These are phyloP conservation scores for Drosophila sordidula DNA, from an alignment of 2,888 invertebrate genomes.

Conservation along the genomic window DNA sequence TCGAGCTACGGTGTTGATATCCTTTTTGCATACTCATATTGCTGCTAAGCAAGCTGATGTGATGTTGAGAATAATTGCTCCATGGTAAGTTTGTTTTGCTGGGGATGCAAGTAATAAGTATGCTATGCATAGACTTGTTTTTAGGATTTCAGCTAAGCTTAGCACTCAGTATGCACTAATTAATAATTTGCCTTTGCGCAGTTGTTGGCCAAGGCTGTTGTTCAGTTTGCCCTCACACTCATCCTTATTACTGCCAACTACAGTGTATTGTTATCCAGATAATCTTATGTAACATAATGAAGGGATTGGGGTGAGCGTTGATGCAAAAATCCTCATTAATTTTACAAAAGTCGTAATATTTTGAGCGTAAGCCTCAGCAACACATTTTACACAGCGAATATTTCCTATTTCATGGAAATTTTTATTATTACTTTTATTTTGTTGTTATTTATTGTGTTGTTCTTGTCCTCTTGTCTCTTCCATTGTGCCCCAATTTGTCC, in stretches of 20 bases:
- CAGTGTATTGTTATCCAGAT: conserved; percentile 13
- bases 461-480: conserved; percentile 14
- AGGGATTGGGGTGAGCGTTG: neutral
- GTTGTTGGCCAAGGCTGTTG: neutral
- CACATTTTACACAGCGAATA: conserved; percentile 1
- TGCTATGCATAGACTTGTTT: neutral
- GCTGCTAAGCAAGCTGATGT: neutral
- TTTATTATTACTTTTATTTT: conserved; percentile 13
- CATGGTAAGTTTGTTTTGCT: neutral
- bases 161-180: conserved; percentile 6
- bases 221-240: neutral
- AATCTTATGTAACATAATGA: conserved; percentile 15
- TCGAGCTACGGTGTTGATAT: neutral
- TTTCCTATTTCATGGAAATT: conserved; percentile 36
- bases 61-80: neutral
- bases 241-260: conserved; percentile 1
- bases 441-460: conserved; percentile 10
- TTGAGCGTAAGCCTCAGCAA: neutral
- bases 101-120: neutral
- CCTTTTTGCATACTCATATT: neutral
- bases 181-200: neutral
- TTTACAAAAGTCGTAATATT: conserved; percentile 17
- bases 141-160: neutral
- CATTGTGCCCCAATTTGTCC: conserved; percentile 65
- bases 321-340: conserved; percentile 29